Evolutionary conservation across 2,888 invertebrate species (phyloP).

Genomic region (Melanotus villosus): DNA sequence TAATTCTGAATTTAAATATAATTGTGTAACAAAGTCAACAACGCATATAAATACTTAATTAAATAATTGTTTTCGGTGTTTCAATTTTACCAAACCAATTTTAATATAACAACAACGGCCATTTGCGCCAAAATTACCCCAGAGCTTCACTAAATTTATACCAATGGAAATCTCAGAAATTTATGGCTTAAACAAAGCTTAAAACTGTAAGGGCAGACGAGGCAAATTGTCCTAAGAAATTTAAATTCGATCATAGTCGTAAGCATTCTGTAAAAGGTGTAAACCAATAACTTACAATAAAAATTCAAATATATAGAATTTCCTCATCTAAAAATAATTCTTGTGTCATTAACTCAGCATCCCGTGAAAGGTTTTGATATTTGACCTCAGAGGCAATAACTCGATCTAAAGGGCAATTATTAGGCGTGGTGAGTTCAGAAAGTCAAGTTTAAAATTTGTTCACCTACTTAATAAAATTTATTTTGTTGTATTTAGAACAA

Average conservation of each 20-base stretch:
- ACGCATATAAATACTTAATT: neutral
- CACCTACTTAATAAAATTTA: slow-evolving; percentile 5
- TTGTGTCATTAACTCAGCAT: slow-evolving; percentile 18
- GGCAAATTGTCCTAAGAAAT: too few species aligned
- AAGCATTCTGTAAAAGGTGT: neutral
- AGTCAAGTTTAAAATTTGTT: slow-evolving; percentile 13
- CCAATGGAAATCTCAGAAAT: too few species aligned
- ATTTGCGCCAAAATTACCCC: too few species aligned
- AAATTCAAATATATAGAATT: neutral
- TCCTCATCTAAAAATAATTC: slow-evolving; percentile 27
- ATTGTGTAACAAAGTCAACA: neutral
- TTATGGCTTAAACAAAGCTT: too few species aligned
- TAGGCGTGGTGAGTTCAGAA: slow-evolving; percentile 29
- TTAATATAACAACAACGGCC: too few species aligned
- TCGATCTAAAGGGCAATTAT: slow-evolving; percentile 30
- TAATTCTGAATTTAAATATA: neutral
- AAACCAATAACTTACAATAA: neutral
- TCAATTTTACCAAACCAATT: neutral
- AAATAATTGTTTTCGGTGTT: neutral
- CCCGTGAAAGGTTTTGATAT: slow-evolving; percentile 31
- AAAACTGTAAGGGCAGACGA: too few species aligned
- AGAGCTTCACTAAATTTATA: too few species aligned
- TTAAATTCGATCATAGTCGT: too few species aligned
- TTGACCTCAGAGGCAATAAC: slow-evolving; percentile 28
- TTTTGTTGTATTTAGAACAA: neutral